phyloP scores from a whole-genome alignment of 2,888 invertebrate species.

The Aricia artaxerxes region DNA sequence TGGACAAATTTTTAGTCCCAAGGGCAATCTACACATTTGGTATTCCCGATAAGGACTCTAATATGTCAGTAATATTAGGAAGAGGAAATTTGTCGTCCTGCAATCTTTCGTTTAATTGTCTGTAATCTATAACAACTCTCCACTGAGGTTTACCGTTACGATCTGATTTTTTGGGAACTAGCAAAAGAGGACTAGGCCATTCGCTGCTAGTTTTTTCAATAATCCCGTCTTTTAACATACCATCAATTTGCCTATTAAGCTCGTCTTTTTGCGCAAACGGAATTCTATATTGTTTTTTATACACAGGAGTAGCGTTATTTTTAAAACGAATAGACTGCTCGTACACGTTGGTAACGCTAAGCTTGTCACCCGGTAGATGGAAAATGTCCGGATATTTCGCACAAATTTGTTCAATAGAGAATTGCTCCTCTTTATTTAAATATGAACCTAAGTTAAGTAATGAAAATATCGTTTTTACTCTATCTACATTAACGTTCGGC shows the following conservation, averaged over 20 bases:
- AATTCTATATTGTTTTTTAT: slow-evolving; percentile 22
- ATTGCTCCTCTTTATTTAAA: no score
- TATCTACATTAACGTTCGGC: no score
- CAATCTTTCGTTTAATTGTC: slow-evolving; percentile 17
- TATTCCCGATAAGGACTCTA: slow-evolving; percentile 34
- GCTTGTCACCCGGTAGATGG: no score
- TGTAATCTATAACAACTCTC: slow-evolving; percentile 20
- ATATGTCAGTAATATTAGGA: slow-evolving; percentile 32
- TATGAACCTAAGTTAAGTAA: no score
- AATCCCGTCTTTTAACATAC: slow-evolving; percentile 3
- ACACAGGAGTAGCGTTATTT: slow-evolving; percentile 1
- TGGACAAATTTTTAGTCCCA: no score
- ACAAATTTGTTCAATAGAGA: no score
- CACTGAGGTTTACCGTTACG: not conserved
- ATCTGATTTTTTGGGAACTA: slow-evolving; percentile 18
- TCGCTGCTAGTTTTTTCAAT: slow-evolving; percentile 17
- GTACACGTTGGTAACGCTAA: no score
- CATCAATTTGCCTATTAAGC: slow-evolving; percentile 13
- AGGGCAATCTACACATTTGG: slow-evolving; percentile 33
- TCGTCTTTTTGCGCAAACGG: not conserved
- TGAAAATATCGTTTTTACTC: no score
- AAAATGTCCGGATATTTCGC: no score
- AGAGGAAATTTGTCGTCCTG: slow-evolving; percentile 33
- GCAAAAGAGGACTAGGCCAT: not conserved
- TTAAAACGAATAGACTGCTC: slow-evolving; percentile 20